A percentile compares a stretch with the other conserved stretches of the same genome.
phyloP scores from a whole-genome alignment of 2,113 vertebrate species.

The Anolis sagrei region DNA sequence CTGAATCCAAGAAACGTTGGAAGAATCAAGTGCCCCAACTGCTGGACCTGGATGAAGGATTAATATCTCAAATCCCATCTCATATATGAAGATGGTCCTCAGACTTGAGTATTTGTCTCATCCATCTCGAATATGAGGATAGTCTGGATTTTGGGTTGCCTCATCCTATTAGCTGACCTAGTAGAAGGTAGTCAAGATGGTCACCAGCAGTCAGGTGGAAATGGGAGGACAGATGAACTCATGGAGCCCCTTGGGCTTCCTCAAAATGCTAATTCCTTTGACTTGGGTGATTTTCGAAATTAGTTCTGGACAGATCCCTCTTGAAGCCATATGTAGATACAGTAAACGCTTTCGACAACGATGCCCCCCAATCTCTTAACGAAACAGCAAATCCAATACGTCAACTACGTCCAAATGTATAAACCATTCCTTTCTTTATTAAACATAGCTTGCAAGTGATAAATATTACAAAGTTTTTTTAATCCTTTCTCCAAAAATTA shows the following conservation, averaged over 20 bases:
- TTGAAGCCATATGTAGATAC: background rate
- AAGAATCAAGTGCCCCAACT: no score
- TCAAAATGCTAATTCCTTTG: no score
- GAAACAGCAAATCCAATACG: background rate
- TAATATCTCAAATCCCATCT: background rate
- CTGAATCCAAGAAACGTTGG: no score
- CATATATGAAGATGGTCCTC: background rate
- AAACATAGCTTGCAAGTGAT: slow-evolving; percentile 99
- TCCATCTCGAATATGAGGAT: background rate
- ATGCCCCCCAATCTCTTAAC: no score
- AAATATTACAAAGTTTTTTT: slow-evolving; percentile 96
- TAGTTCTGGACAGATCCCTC: background rate
- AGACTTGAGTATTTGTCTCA: no score
- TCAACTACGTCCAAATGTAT: slow-evolving; percentile 64
- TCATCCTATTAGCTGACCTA: no score
- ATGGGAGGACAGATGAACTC: background rate
- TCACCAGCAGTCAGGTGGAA: background rate
- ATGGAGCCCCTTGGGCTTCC: no score
- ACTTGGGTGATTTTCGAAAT: background rate
- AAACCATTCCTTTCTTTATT: slow-evolving; percentile 99
- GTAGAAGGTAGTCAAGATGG: background rate
- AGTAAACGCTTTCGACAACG: background rate
- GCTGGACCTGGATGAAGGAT: background rate
- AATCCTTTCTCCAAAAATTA: slow-evolving; percentile 92
- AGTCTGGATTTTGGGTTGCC: background rate